Percentiles rank a stretch among this genome's conserved stretches.
Evolutionary conservation across 2,888 invertebrate species (phyloP).

Genomic region (Acrobeloides nanus): DNA sequence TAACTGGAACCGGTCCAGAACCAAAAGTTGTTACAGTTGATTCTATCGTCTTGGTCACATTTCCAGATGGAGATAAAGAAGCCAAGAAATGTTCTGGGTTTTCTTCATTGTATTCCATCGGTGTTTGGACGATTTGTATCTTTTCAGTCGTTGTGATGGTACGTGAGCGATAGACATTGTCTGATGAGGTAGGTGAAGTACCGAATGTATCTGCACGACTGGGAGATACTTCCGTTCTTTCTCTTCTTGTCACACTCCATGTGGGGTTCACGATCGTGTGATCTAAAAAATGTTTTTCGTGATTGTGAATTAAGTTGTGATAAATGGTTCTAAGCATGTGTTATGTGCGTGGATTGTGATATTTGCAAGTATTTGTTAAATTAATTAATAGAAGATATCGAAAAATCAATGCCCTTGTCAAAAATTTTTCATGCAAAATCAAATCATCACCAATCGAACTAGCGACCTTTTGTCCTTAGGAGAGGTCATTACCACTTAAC

Average conservation of each 20-base stretch:
- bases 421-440: no score
- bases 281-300: no score
- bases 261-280: constrained; percentile 21
- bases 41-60: constrained; percentile 38
- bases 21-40: constrained; percentile 35
- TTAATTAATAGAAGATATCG: no score
- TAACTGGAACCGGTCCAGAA: constrained; percentile 35
- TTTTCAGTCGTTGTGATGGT: constrained; percentile 50
- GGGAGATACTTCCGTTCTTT: constrained; percentile 39
- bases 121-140: constrained; percentile 49
- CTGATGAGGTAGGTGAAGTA: neutral
- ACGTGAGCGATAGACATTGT: constrained; percentile 38
- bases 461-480: no score
- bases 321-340: no score
- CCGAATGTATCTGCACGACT: constrained; percentile 4
- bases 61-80: constrained; percentile 40
- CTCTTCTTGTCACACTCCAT: constrained; percentile 43
- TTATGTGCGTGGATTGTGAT: no score
- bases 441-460: no score
- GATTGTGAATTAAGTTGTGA: no score
- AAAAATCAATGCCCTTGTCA: no score
- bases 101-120: constrained; percentile 31
- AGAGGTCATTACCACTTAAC: no score
- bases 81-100: constrained; percentile 31
- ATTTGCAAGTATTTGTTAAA: no score